Conservation (phyloP, 2,888 invertebrate genomes). For the Heliconius sara region DNA sequence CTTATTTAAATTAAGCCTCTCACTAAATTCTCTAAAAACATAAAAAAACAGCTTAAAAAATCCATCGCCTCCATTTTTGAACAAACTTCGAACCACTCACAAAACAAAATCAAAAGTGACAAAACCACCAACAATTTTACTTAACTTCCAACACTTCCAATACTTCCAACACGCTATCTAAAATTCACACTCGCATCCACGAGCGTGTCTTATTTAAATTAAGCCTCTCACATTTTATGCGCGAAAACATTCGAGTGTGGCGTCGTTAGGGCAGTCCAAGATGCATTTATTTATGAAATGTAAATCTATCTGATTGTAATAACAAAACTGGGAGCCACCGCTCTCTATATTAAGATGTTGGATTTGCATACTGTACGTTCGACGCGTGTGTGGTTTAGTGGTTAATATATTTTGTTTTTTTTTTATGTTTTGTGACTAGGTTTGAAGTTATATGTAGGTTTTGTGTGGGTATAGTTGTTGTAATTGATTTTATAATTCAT, state of each 20-base stretch:
- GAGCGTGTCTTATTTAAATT: slow-evolving; percentile 72
- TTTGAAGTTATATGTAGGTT: not conserved
- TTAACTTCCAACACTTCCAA: too few species aligned
- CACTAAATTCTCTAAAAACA: slow-evolving; percentile 39
- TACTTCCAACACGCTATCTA: slow-evolving; percentile 37
- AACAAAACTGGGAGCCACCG: slow-evolving; percentile 80
- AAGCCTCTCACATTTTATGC: slow-evolving; percentile 66
- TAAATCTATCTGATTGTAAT: slow-evolving; percentile 84
- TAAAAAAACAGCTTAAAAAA: not conserved
- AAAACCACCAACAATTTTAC: slow-evolving; percentile 3
- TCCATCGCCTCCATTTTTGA: not conserved
- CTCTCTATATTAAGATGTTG: slow-evolving; percentile 84
- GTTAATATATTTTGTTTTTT: slow-evolving; percentile 51
- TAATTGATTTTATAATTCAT: too few species aligned
- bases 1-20: slow-evolving; percentile 76
- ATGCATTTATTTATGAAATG: slow-evolving; percentile 85
- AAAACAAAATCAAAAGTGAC: slow-evolving; percentile 9
- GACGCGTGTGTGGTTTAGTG: slow-evolving; percentile 65
- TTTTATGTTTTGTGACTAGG: not conserved
- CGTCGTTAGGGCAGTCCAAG: slow-evolving; percentile 73
- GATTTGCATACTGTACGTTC: slow-evolving; percentile 78
- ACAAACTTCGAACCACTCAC: not conserved
- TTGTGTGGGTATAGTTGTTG: too few species aligned
- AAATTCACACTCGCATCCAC: slow-evolving; percentile 67
- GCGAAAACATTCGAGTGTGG: slow-evolving; percentile 66